Conservation (phyloP, 2,797 vertebrate genomes). For the Cuniculus paca region DNA sequence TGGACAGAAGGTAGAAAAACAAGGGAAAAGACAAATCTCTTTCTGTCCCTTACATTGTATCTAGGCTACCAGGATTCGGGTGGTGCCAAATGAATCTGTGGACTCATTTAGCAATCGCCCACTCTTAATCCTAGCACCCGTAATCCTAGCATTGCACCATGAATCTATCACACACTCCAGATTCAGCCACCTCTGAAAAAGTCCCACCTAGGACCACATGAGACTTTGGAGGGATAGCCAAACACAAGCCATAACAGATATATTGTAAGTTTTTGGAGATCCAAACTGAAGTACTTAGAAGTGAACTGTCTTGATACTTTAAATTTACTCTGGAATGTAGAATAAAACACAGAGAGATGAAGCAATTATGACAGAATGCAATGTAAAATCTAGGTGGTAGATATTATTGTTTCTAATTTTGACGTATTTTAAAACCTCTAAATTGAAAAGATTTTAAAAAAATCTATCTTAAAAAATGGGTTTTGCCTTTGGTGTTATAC, state of each 20-base stretch:
- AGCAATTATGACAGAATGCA: neutral
- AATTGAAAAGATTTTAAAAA: slow-evolving; percentile 42
- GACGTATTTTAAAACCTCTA: neutral
- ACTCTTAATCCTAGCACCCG: neutral
- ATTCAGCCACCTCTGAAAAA: neutral
- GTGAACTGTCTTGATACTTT: slow-evolving; percentile 33
- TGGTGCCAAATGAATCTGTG: neutral
- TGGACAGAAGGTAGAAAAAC: neutral
- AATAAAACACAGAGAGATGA: neutral
- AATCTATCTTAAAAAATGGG: neutral
- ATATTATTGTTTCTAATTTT: slow-evolving; percentile 36
- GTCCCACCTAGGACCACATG: neutral
- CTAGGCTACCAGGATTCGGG: no score
- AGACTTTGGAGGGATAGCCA: neutral
- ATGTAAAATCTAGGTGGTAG: neutral
- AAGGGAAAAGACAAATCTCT: neutral
- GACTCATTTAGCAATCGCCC: neutral
- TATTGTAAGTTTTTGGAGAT: neutral
- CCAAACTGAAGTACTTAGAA: neutral
- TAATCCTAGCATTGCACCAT: neutral
- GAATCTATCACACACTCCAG: neutral
- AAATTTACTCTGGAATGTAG: slow-evolving; percentile 18
- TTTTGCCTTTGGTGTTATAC: slow-evolving; percentile 13
- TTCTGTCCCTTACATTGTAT: neutral
- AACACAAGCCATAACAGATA: neutral